Base-by-base conservation (phyloP, 23 tunicate genomes). In the Phallusia fumigata region DNA sequence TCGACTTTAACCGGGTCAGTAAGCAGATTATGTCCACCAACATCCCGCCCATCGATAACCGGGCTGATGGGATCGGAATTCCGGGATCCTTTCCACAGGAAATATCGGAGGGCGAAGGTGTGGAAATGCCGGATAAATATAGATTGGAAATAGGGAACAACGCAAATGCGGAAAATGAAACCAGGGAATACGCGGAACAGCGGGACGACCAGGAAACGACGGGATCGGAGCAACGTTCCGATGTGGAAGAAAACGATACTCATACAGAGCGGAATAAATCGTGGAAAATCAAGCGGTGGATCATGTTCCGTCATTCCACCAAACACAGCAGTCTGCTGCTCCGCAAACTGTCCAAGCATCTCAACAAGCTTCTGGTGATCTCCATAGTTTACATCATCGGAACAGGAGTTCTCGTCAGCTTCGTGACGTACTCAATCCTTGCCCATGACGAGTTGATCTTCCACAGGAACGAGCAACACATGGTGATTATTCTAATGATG, bases 1-100 rank as follows among this genome's bases (percentile, higher is more conserved):
- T 51, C 34, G 58, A 52, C 73, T 79, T 79, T 31, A 58, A 30
- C 34, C 35, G 58, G 22, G 83, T 79, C 28, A 58, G 69, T 16
- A 58, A 58, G 28, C 69, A 58, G 28, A 58, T 58, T 13, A 58
- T 58, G 69, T 21, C 69, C 69, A 58, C 69, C 3, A 58, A 58
- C 16, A 24, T 58, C 16, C 69, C 69, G 3, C 69, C 69, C 5
- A 24, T 58, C 3, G 10, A 40, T 40, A 40, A 40, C 47, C 47
- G 47, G 47, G 47, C 5, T 10, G 47, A 40, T 10, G 47, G 47
- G 10, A 40, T 40, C 8, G 47, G 47, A 40, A 3, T 40, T 10
- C 11, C 11, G 16, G 28, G 13, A 2, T 11, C 3, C 28, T 24
- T 24, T 21, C 69, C 26, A 16, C 3, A 1, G 69, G 69, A 58